phyloP scores from a whole-genome alignment of 2,797 vertebrate species.

The Scyliorhinus canicula region DNA sequence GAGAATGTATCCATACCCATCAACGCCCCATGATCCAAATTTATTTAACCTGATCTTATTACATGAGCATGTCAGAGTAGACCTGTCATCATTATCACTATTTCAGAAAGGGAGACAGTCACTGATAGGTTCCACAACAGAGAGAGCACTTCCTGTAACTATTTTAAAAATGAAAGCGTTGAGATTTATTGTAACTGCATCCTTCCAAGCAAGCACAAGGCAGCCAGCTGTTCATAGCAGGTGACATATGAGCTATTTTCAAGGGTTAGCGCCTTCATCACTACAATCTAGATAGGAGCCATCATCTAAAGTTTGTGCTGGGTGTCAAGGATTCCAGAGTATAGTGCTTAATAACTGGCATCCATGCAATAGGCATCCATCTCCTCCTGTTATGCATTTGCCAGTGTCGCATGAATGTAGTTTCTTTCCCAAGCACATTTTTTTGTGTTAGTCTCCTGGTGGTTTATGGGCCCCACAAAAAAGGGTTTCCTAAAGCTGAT shows the following conservation, averaged over 20 bases:
- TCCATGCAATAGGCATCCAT: background rate
- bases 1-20: background rate
- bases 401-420: background rate
- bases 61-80: background rate
- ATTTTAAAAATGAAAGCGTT: background rate
- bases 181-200: background rate
- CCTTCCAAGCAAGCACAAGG: background rate
- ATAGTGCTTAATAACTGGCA: background rate
- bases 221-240: background rate
- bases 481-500: background rate
- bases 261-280: constrained; percentile 13
- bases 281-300: background rate
- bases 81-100: background rate
- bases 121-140: background rate
- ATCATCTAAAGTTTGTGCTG: background rate
- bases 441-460: background rate
- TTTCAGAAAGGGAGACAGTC: background rate
- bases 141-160: background rate
- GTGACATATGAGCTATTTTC: background rate
- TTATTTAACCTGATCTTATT: background rate
- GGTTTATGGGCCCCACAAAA: background rate
- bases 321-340: background rate
- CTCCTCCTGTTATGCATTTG: background rate
- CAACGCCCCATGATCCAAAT: background rate
- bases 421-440: too few species aligned